Conservation (phyloP, 2,113 vertebrate genomes). For the Epinephelus fuscoguttatus region DNA sequence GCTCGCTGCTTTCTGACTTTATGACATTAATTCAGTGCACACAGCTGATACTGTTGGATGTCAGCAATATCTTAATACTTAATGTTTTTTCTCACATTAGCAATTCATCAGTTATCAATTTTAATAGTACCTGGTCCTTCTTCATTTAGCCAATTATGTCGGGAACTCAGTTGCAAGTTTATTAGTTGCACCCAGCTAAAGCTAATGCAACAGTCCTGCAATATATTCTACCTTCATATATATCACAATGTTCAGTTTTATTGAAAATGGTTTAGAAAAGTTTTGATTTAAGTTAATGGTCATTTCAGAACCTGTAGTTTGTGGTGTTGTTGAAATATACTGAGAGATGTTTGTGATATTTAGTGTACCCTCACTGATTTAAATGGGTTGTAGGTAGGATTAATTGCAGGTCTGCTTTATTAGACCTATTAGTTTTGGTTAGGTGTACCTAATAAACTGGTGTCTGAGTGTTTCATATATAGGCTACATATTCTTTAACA, state of each 20-base stretch:
- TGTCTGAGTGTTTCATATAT: neutral
- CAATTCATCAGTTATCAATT: neutral
- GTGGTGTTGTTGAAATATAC: neutral
- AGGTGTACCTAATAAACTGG: neutral
- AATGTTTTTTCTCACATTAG: neutral
- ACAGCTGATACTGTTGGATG: neutral
- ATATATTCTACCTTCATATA: neutral
- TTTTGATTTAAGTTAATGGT: neutral
- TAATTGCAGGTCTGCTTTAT: neutral
- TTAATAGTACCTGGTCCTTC: neutral
- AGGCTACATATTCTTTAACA: neutral
- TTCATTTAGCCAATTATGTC: neutral
- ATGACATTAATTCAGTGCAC: constrained; percentile 23
- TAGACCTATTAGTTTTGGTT: neutral
- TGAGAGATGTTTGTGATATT: neutral
- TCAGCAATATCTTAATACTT: neutral
- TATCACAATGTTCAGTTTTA: neutral
- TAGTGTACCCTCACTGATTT: neutral
- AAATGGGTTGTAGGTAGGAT: neutral
- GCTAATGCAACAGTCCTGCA: neutral
- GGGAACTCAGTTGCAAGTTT: neutral
- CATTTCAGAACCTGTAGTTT: neutral
- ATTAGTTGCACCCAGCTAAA: neutral
- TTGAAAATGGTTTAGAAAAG: neutral
- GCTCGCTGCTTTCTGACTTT: constrained; percentile 24